These are phyloP conservation scores for Parasteatoda lunata DNA, from an alignment of 2,888 invertebrate species.

Conservation along the genomic window DNA sequence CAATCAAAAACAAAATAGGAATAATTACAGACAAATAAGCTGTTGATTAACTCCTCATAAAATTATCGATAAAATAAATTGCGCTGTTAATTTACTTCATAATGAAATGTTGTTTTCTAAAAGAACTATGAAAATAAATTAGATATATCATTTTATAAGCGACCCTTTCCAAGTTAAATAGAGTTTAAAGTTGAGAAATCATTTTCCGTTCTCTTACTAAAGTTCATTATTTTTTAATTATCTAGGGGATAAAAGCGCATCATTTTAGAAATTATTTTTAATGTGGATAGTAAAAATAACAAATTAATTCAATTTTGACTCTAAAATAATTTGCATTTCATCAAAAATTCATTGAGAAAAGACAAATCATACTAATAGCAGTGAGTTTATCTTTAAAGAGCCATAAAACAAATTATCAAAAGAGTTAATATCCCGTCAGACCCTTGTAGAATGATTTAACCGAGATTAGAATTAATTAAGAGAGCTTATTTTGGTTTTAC, in stretches of 20 bases:
- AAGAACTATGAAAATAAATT: slow-evolving; percentile 30
- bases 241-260: not conserved
- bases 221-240: slow-evolving; percentile 49
- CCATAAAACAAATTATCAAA: slow-evolving; percentile 55
- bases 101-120: slow-evolving; percentile 28
- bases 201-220: not conserved
- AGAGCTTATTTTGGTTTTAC: not conserved
- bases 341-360: slow-evolving; percentile 41
- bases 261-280: slow-evolving; percentile 36
- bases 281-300: slow-evolving; percentile 23
- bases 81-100: slow-evolving; percentile 15
- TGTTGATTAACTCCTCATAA: too few relatives aligned
- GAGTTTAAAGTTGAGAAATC: too few relatives aligned
- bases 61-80: too few relatives aligned
- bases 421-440: slow-evolving; percentile 42
- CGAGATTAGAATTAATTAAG: not conserved
- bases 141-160: not conserved
- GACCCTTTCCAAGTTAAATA: too few relatives aligned
- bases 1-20: too few relatives aligned
- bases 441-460: slow-evolving; percentile 32
- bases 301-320: slow-evolving; percentile 54
- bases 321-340: slow-evolving; percentile 60
- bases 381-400: slow-evolving; percentile 48
- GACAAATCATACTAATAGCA: slow-evolving; percentile 29
- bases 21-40: too few relatives aligned